Conservation (phyloP, 2,797 vertebrate species). For the Syndactyla subalaris region DNA sequence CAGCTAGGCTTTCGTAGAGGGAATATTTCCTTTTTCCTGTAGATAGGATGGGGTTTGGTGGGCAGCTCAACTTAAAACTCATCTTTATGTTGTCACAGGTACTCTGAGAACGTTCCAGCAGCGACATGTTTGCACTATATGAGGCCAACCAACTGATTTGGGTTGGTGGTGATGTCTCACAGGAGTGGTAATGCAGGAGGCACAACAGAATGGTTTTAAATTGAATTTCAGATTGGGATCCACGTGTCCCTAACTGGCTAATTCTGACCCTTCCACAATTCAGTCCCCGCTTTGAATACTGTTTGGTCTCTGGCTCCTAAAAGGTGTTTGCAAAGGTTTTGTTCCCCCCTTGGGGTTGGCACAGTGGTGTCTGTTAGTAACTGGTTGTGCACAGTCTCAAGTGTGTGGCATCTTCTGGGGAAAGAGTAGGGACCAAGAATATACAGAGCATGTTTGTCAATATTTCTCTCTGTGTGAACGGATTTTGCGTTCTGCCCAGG, state of each 20-base stretch:
- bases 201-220: not conserved
- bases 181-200: not conserved
- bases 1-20: not conserved
- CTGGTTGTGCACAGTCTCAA: fast-evolving
- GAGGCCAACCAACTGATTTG: not conserved
- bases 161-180: fast-evolving
- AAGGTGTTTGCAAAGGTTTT: not conserved
- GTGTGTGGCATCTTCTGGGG: fast-evolving
- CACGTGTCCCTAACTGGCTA: not conserved
- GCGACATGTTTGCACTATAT: not conserved
- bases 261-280: not conserved
- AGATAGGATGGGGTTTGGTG: not conserved
- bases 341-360: not conserved
- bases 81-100: not conserved
- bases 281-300: not conserved
- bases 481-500: not conserved
- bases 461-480: not conserved
- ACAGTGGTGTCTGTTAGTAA: not conserved
- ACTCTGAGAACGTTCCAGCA: not conserved
- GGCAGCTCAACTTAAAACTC: not conserved
- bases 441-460: fast-evolving
- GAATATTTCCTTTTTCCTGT: not conserved
- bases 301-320: not conserved
- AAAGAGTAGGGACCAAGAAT: not conserved
- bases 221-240: not conserved